Evolutionary conservation across 2,888 invertebrate genomes (phyloP), one percentile per base, ranked within the genome.

Genomic region (Celastrina argiolus): DNA sequence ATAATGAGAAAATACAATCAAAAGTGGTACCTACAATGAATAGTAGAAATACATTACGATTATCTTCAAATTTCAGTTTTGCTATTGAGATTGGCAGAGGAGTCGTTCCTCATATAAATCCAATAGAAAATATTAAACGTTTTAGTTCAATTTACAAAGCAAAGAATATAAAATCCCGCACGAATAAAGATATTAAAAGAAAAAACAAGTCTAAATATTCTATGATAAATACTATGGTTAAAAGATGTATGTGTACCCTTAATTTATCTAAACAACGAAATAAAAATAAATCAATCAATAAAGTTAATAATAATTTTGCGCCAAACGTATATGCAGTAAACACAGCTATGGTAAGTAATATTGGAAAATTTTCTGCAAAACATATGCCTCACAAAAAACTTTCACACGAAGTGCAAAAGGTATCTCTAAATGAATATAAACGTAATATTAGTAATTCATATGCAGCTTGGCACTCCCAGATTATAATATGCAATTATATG

Each of bases 271-370:
- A 59, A 16, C 51, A 51, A 36, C 34, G 31, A 10, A 18, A 16
- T 10, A 36, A 4, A 10, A 59, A 34, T 59, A 34, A 28, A 58
- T 58, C 28, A 16, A 1, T 31, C 2, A 45, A 1, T 16, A 2
- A 16, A 16, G 12, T 45, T n/a, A 31, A 31, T n/a, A 7, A 31
- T n/a, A 28, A 31, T 31, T 16, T 28, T 16, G n/a, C 16, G 31
- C 58, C 28, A 58, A 58, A 58, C n/a, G 31, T 59, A 34, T 59
- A 59, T 36, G 36, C 59, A 36, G 36, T 59, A 34, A 59, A 59
- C 18, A 59, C 31, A 36, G 16, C 36, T 34, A 34, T 14, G 6
- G 8, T 18, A 34, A 59, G 18, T 34, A 34, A 59, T 18, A 6
- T 36, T 14, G 12, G 4, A 51, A 10, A 22, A 26, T 22, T 22